phyloP scores from a whole-genome alignment of 1,140 invertebrate species.

The Trypoxylus dichotomus region DNA sequence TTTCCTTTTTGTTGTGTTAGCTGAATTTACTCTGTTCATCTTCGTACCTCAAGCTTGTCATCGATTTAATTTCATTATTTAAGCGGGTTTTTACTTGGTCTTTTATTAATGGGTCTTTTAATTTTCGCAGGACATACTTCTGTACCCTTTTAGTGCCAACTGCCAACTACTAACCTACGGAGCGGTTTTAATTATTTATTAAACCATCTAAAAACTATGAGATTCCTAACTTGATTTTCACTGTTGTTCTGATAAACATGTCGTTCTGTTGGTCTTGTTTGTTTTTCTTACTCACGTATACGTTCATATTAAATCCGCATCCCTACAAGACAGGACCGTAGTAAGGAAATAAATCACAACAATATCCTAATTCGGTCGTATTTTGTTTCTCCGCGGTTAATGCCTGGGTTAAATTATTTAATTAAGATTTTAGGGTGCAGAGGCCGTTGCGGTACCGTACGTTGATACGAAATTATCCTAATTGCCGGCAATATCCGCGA shows the following conservation, averaged over 20 bases:
- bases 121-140: no score
- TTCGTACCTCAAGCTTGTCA: no score
- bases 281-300: not conserved
- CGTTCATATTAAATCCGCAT: not conserved
- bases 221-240: no score
- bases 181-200: no score
- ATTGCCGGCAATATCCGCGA: not conserved
- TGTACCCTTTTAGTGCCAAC: no score
- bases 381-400: not conserved
- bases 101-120: no score
- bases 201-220: no score
- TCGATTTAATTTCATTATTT: no score
- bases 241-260: not conserved
- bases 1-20: no score
- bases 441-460: not conserved
- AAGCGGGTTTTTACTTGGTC: no score
- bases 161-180: no score
- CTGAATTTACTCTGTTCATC: no score
- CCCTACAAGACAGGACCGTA: not conserved
- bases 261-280: not conserved
- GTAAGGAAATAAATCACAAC: not conserved
- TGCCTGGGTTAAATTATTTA: not conserved
- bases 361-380: not conserved
- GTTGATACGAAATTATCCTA: not conserved
- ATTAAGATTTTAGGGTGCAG: not conserved